Conservation (phyloP, 2,797 vertebrate genomes). For the Lycodopsis pacificus region DNA sequence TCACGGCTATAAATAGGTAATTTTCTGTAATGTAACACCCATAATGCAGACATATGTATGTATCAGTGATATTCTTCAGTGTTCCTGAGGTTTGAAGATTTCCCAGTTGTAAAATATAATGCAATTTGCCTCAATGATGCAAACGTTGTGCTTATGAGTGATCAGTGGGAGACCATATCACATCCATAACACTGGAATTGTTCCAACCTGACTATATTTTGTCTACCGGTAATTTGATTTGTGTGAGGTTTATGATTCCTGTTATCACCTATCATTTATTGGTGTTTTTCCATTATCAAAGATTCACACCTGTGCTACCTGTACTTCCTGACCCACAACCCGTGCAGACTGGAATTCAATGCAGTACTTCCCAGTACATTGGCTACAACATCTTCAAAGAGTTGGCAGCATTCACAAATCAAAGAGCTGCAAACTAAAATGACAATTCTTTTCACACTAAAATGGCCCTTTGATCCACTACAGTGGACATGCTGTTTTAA, state of each 20-base stretch:
- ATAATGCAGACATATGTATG: too few relatives aligned
- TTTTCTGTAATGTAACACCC: too few relatives aligned
- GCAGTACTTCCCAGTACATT: too few relatives aligned
- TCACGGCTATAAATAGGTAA: too few relatives aligned
- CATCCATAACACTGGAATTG: too few relatives aligned
- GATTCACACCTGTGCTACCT: neutral
- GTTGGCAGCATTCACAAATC: neutral
- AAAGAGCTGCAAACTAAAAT: neutral
- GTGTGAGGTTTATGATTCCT: neutral
- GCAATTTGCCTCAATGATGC: too few relatives aligned
- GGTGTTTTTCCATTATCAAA: neutral
- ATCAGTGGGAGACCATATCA: too few relatives aligned
- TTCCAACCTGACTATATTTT: neutral
- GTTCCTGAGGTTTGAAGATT: too few relatives aligned
- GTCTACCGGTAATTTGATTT: neutral
- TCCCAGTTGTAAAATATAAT: too few relatives aligned
- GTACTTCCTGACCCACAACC: neutral
- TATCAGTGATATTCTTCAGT: too few relatives aligned
- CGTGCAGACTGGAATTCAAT: neutral
- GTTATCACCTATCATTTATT: neutral
- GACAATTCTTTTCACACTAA: neutral
- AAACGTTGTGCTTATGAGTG: too few relatives aligned
- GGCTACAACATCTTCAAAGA: too few relatives aligned
- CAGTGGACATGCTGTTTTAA: neutral
- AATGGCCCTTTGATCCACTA: neutral